These are phyloP conservation scores for Cyanistes caeruleus DNA, from an alignment of 2,113 vertebrate species.

Conservation along the genomic window DNA sequence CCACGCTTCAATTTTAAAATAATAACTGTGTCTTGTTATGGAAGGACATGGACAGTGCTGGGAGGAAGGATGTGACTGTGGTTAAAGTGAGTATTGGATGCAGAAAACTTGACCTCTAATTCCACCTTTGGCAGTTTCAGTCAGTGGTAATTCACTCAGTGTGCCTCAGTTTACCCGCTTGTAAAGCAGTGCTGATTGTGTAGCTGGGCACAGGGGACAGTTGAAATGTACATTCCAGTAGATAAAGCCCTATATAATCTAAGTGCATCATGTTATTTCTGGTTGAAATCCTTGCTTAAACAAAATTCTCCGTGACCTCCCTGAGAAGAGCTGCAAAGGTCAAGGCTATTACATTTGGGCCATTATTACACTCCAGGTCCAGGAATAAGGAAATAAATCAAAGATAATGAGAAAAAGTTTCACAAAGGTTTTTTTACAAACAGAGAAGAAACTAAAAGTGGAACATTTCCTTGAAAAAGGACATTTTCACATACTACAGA, in stretches of 20 bases:
- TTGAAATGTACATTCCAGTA: background rate
- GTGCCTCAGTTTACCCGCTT: constrained; percentile 46
- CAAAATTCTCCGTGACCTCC: constrained; percentile 8
- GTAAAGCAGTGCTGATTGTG: background rate
- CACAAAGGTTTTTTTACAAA: background rate
- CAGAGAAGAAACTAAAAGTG: background rate
- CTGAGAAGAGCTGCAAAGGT: constrained; percentile 56
- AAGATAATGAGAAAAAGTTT: constrained; percentile 63
- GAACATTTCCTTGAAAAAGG: background rate
- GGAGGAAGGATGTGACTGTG: constrained; percentile 4
- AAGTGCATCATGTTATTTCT: background rate
- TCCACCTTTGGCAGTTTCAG: constrained; percentile 13
- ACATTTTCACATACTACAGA: background rate
- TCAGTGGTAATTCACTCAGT: background rate
- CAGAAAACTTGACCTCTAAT: constrained; percentile 20
- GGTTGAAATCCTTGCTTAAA: constrained; percentile 40
- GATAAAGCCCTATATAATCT: background rate
- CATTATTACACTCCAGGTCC: constrained; percentile 46
- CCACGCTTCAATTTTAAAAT: constrained; percentile 47
- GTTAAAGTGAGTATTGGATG: constrained; percentile 24
- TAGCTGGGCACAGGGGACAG: background rate
- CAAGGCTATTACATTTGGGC: constrained; percentile 54
- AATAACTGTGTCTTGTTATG: constrained; percentile 32
- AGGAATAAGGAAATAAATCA: constrained; percentile 51
- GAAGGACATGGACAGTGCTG: background rate